Conservation (phyloP, 2,797 vertebrate genomes). For the Pithecia hirsuta region DNA sequence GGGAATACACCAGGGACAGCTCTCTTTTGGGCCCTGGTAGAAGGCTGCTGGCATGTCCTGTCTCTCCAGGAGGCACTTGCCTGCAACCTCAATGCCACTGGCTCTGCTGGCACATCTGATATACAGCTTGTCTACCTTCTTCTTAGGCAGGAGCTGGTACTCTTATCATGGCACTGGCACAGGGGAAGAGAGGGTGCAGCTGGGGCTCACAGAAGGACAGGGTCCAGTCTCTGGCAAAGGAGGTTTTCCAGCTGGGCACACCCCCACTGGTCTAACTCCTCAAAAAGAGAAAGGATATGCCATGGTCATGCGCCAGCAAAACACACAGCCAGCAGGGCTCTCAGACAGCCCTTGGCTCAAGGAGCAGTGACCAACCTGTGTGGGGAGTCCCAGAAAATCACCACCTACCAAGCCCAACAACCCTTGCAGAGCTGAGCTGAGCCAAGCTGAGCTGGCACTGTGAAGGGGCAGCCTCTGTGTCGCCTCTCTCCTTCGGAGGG, state of each 20-base stretch:
- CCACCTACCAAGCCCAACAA: background rate
- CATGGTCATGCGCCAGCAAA: background rate
- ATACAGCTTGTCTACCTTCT: background rate
- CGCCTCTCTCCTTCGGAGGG: background rate
- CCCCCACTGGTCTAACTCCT: background rate
- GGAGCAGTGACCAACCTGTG: background rate
- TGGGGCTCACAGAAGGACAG: background rate
- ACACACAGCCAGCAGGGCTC: background rate
- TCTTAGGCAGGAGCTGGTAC: background rate
- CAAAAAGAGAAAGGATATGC: background rate
- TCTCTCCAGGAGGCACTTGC: background rate
- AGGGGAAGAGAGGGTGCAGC: background rate
- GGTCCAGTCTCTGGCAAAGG: background rate
- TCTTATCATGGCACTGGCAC: background rate
- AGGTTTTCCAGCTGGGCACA: background rate
- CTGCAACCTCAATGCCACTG: background rate
- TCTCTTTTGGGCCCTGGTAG: background rate
- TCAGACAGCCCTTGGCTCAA: background rate
- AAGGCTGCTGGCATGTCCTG: background rate
- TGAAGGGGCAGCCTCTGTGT: background rate
- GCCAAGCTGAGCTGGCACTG: background rate
- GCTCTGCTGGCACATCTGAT: background rate
- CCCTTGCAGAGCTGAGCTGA: background rate
- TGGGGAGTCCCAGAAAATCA: background rate
- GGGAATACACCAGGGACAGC: rapidly evolving